Evolutionary conservation across 2,113 vertebrate species (phyloP).

Genomic region (Gorsachius goisagi): DNA sequence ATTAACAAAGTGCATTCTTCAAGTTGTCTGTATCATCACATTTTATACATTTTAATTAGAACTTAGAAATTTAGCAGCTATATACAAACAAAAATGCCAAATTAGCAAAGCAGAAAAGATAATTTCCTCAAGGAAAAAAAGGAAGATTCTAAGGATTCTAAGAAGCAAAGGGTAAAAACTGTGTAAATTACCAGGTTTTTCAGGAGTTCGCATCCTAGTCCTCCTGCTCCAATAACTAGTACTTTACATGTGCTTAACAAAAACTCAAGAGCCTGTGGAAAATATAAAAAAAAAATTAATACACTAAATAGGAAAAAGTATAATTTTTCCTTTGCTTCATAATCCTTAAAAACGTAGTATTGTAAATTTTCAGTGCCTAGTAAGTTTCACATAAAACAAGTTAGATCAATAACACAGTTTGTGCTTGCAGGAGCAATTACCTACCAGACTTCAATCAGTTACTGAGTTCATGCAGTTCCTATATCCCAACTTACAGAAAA

Average conservation of each 20-base stretch:
- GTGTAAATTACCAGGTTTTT: constrained; percentile 91
- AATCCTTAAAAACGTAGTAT: background rate
- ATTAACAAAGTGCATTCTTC: background rate
- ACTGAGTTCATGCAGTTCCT: background rate
- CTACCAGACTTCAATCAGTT: background rate
- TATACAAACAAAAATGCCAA: background rate
- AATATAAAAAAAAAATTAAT: constrained; percentile 65
- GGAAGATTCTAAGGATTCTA: background rate
- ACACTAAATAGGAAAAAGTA: background rate
- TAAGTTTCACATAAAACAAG: background rate
- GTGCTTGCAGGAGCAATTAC: background rate
- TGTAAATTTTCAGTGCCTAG: background rate
- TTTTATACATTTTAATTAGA: background rate
- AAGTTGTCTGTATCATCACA: background rate
- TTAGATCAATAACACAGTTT: background rate
- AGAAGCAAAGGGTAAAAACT: background rate
- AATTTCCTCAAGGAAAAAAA: background rate
- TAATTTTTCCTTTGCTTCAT: background rate
- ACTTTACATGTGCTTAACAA: constrained; percentile 93
- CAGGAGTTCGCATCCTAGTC: constrained; percentile 95
- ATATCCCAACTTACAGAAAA: background rate
- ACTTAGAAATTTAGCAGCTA: background rate
- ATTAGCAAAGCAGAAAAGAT: background rate
- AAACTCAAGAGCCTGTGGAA: constrained; percentile 88
- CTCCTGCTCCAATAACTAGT: constrained; percentile 93